Evolutionary conservation across 2,797 vertebrate genomes (phyloP).

Genomic region (Malurus splendens): DNA sequence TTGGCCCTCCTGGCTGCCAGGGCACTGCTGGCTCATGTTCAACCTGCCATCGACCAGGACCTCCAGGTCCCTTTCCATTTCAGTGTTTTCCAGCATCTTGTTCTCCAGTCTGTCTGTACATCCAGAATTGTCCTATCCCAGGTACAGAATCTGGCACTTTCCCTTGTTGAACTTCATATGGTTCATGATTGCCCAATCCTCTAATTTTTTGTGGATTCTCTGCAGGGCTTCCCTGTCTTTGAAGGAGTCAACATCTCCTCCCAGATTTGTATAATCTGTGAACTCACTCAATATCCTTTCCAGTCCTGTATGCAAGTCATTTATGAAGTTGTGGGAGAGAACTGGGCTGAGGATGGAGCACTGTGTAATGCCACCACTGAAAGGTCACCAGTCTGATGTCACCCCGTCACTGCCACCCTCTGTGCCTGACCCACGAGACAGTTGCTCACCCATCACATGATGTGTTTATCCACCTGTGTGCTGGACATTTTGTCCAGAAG

Average conservation of each 20-base stretch:
- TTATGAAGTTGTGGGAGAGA: not conserved
- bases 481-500: not conserved
- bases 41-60: not conserved
- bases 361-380: not conserved
- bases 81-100: not conserved
- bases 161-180: not conserved
- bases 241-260: not conserved
- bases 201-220: not conserved
- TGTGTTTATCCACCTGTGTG: not conserved
- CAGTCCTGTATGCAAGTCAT: not conserved
- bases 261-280: too few relatives aligned
- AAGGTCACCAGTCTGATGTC: not conserved
- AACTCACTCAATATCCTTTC: not conserved
- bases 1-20: too few relatives aligned
- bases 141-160: not conserved
- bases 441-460: not conserved
- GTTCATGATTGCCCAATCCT: not conserved
- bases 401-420: not conserved
- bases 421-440: not conserved
- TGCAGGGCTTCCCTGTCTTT: not conserved
- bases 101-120: not conserved
- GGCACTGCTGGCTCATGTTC: not conserved
- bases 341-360: not conserved
- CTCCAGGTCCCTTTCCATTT: not conserved
- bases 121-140: not conserved